phyloP scores from a whole-genome alignment of 92 coral and sea anemone species.

The Heteractis magnifica region DNA sequence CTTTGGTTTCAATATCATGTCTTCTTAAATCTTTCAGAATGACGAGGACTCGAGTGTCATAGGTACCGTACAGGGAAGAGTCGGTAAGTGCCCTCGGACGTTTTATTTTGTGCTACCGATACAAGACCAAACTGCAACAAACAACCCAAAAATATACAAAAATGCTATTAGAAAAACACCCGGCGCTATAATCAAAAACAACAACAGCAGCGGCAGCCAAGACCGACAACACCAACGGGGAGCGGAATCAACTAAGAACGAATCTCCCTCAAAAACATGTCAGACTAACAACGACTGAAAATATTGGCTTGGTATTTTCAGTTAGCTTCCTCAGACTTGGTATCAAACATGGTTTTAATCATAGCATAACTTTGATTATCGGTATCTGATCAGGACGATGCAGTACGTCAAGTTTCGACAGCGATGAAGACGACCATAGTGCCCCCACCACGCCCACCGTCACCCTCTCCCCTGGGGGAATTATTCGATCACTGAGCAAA shows the following conservation, averaged over 20 bases:
- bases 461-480: conserved; percentile 49
- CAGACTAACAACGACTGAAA: too few species aligned
- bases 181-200: neutral
- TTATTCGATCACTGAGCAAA: conserved; percentile 60
- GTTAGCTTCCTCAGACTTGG: too few species aligned
- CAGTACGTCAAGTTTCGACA: conserved; percentile 52
- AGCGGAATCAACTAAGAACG: too few species aligned
- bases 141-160: too few species aligned
- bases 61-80: conserved; percentile 58
- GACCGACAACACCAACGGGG: neutral
- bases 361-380: conserved; percentile 2
- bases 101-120: neutral
- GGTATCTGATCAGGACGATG: conserved; percentile 31
- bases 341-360: neutral
- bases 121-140: too few species aligned
- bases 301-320: too few species aligned
- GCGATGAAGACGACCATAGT: conserved; percentile 56
- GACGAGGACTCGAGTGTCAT: conserved; percentile 57
- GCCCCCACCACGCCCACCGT: conserved; percentile 37
- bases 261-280: too few species aligned
- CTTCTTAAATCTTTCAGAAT: conserved; percentile 28
- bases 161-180: neutral
- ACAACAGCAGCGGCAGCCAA: neutral
- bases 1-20: neutral
- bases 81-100: neutral